Base-by-base conservation (phyloP, 2,888 invertebrate species). In the Gibbula magus region DNA sequence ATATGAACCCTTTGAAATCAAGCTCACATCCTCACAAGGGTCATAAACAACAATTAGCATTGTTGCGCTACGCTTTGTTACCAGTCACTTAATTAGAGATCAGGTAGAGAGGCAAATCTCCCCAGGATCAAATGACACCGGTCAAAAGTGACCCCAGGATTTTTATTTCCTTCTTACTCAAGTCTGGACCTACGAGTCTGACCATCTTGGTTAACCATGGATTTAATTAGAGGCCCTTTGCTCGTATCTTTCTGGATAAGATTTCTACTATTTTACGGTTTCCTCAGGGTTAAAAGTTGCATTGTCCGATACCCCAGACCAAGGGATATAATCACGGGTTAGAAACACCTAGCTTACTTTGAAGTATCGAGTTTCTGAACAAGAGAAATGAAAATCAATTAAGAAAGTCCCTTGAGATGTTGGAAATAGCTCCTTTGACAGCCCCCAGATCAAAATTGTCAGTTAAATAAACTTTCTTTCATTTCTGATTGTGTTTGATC, bases 41-140 rank as follows among this genome's bases (percentile, higher is more conserved):
- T 39, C 70, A 70, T 70, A 70, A 70, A 70, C 70, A 70, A 70
- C 70, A 70, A 70, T 70, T 70, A 70, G 39, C 70, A 39, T 70
- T 39, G 70, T 70, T 70, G 32, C 35, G 70, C 20, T 35, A 35
- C 35, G 39, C 35, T 39, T 35, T 39, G 32, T 70, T 70, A 70
- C 13, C 70, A 10, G 35, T 16, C 70, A 20, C 16, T 35, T 70
- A 70, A 70, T 70, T 70, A 70, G 70, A 70, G 70, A 39, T 20
- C 18, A 70, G 70, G 20, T 35, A 0, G 70, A 39, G 10, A 20
- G 16, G 10, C n/a, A 70, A 16, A 35, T 39, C 20, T 70, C 70
- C 35, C 35, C 32, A 70, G 39, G 70, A 70, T 70, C 70, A 70
- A 70, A 70, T 70, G 18, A 39, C 70, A 0, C 35, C 35, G 70